Base-by-base conservation (phyloP, 2,113 vertebrate genomes). In the Halcyon senegalensis region DNA sequence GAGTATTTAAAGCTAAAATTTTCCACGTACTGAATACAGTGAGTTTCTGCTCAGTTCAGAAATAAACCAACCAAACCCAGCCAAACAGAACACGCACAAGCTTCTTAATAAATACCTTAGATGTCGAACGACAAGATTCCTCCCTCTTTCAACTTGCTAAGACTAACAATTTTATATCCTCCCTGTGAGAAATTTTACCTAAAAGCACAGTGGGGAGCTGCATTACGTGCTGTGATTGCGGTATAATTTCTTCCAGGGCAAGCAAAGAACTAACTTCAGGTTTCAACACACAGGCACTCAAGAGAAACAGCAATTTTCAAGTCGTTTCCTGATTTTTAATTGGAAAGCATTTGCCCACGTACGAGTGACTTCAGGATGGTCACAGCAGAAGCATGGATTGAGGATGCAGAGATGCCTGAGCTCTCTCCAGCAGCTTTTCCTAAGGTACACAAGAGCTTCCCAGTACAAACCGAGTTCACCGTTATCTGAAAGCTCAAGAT, bases 1-100 rank as follows among this genome's bases (percentile, higher is more conserved):
- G 60, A 81, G 46, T 60, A 93, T 89, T 94, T 84, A 84, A 85
- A 11, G 79, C 73, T 88, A 94, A 94, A 69, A 50, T 20, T 13
- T 31, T n/a, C 23, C 23, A 5, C 19, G 35, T 16, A 28, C 46
- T 37, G 19, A 83, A 67, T 10, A 64, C 16, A 63, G 73, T 2
- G 59, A 56, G 72, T 93, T 96, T 75, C 69, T 82, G 43, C 16
- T 81, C 46, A 63, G 89, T 62, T 82, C n/a, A 95, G 70, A 66
- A 81, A 23, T 13, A 33, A 81, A 94, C 7, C 24, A 53, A 85
- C 46, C 51, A n/a, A 62, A 41, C 2, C 13, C 56, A 59, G 35
- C 30, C 31, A 48, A 19, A 56, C 27, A 64, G 58, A 94, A 91
- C 69, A 10, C 0, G 24, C 44, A 81, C n/a, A 18, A 82, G 37